Base-by-base conservation (phyloP, 2,888 invertebrate species). In the Nomada ferruginata region DNA sequence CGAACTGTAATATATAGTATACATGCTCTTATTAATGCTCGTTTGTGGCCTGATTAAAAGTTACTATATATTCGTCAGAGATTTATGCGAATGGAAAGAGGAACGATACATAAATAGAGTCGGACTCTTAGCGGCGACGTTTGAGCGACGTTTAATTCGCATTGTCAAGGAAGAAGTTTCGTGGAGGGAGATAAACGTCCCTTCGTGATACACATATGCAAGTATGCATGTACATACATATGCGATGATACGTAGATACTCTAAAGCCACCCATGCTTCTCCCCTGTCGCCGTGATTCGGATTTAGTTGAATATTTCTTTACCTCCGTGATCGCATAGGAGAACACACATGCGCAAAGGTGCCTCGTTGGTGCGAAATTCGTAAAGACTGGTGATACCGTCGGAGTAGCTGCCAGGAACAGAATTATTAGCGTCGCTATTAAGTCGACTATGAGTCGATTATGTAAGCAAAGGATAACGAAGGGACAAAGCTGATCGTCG, bases 131-230 rank as follows among this genome's bases (percentile, higher is more conserved):
- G 66, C 52, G 2, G 50, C 61, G 81, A 76, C 82, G 64, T 60
- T 69, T 78, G 78, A 83, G 83, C 78, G 83, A 83, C 78, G 77
- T 83, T 78, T 83, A 83, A 83, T 83, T 83, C 83, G 36, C 65
- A 69, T 64, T 83, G 78, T 73, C 83, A 70, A 83, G 83, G 70
- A 83, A 57, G 59, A 70, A 66, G 70, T 29, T 74, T 74, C 78
- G 70, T 64, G 70, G 57, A 63, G 53, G 76, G 69, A 82, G 76
- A 72, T 74, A 69, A 82, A 80, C 71, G 73, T 80, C 65, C 60
- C 29, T 65, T 26, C 63, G 42, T 70, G 20, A 20, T 44, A 59
- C 44, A 59, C 61, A 42, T 23, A 36, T 15, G n/a, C 29, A 68
- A 10, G 15, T 50, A 13, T 52, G n/a, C n/a, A 50, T 23, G 20